Conservation (phyloP, 2,113 vertebrate species). For the Calonectris borealis region DNA sequence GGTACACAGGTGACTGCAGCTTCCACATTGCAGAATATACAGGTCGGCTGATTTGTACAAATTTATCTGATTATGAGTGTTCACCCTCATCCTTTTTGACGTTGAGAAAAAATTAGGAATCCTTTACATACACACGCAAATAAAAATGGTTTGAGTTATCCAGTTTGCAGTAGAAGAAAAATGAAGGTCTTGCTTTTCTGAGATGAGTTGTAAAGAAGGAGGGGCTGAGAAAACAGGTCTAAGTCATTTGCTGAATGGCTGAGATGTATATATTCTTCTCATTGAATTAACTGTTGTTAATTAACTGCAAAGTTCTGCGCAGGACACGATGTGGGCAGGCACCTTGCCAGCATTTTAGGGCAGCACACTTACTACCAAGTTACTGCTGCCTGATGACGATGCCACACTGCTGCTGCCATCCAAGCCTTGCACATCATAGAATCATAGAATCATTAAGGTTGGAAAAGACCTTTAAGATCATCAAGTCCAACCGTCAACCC, state of each 20-base stretch:
- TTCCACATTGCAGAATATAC: neutral
- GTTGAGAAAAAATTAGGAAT: neutral
- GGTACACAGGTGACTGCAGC: neutral
- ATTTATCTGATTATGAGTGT: neutral
- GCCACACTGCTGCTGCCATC: neutral
- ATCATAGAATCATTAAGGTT: no score
- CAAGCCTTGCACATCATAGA: neutral
- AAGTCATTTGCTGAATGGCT: neutral
- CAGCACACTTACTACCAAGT: rapidly evolving
- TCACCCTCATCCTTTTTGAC: neutral
- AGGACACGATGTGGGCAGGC: rapidly evolving
- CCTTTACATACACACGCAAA: neutral
- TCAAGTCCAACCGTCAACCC: no score
- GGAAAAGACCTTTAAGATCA: no score
- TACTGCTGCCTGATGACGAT: neutral
- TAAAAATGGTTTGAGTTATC: neutral
- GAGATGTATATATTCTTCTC: neutral
- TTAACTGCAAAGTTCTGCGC: neutral
- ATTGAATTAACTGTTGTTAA: neutral
- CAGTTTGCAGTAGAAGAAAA: neutral
- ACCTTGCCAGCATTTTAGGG: neutral
- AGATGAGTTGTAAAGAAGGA: neutral
- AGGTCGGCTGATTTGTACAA: neutral
- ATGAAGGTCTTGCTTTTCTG: neutral
- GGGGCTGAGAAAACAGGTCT: neutral